Evolutionary conservation across 30 jellyfish, hydroid and myxozoan genomes (phyloP).

Genomic region (Pelagia noctiluca): DNA sequence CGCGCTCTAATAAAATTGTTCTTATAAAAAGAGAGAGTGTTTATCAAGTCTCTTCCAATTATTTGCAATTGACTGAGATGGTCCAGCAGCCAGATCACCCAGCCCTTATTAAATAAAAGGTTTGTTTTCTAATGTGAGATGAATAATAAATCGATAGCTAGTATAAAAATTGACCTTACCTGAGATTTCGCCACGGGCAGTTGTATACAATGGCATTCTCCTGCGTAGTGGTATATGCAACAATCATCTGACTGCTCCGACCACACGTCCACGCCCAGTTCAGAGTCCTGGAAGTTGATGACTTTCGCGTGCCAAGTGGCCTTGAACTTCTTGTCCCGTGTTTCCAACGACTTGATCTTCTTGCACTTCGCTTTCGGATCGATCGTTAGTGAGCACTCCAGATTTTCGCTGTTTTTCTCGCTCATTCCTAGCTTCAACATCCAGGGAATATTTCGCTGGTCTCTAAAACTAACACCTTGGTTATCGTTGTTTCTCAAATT

Average conservation of each 20-base stretch:
- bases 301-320: slow-evolving; percentile 49
- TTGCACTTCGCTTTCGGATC: slow-evolving; percentile 57
- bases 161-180: background rate
- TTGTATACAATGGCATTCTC: slow-evolving; percentile 51
- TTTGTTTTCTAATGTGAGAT: background rate
- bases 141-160: too few species aligned
- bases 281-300: slow-evolving; percentile 47
- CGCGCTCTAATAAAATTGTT: too few species aligned
- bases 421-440: slow-evolving; percentile 1
- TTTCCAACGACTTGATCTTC: slow-evolving; percentile 56
- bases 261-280: slow-evolving; percentile 60
- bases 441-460: slow-evolving; percentile 76
- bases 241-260: slow-evolving; percentile 48
- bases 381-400: slow-evolving; percentile 31
- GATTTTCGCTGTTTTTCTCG: background rate
- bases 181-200: slow-evolving; percentile 43
- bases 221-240: slow-evolving; percentile 38
- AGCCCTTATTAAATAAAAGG: background rate
- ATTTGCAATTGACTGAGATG: too few species aligned
- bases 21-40: too few species aligned
- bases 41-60: too few species aligned
- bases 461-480: slow-evolving; percentile 37
- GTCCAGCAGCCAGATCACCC: too few species aligned
- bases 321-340: slow-evolving; percentile 41
- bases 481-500: slow-evolving; percentile 14